Conservation (phyloP, 2,113 vertebrate species). For the Upupa epops region DNA sequence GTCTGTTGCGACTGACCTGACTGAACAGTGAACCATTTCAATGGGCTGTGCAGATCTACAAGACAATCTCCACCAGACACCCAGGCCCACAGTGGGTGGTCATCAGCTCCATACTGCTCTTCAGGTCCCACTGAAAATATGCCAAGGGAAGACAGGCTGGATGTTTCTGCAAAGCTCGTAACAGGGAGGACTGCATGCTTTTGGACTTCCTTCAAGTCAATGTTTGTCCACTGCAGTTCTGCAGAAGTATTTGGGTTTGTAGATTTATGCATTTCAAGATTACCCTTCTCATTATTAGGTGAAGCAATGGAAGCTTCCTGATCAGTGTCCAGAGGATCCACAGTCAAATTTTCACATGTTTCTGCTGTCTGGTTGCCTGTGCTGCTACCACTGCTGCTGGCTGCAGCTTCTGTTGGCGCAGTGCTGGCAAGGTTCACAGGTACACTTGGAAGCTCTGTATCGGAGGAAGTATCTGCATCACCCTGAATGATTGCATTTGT, state of each 20-base stretch:
- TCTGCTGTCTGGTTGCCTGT: constrained; percentile 35
- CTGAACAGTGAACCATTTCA: constrained; percentile 85
- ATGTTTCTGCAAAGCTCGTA: constrained; percentile 72
- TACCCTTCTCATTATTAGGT: background rate
- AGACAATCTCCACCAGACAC: constrained; percentile 88
- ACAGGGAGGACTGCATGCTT: constrained; percentile 47
- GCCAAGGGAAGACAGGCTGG: constrained; percentile 83
- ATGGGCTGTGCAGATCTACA: constrained; percentile 80
- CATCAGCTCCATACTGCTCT: constrained; percentile 79
- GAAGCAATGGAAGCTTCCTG: background rate
- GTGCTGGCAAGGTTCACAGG: background rate
- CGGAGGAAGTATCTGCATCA: constrained; percentile 77
- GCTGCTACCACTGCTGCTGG: background rate
- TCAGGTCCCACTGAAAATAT: constrained; percentile 80
- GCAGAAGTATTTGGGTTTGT: constrained; percentile 49
- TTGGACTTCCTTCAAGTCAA: constrained; percentile 88
- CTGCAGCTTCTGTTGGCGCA: background rate
- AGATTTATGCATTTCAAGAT: background rate
- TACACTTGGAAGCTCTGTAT: constrained; percentile 62
- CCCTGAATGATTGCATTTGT: constrained; percentile 73
- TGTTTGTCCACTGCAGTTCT: constrained; percentile 89
- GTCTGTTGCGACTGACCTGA: constrained; percentile 70
- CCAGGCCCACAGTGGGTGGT: constrained; percentile 92
- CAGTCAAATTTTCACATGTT: background rate
- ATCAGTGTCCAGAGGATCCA: background rate